These are phyloP conservation scores for Amia ocellicauda DNA, from an alignment of 2,113 vertebrate genomes.

Conservation along the genomic window DNA sequence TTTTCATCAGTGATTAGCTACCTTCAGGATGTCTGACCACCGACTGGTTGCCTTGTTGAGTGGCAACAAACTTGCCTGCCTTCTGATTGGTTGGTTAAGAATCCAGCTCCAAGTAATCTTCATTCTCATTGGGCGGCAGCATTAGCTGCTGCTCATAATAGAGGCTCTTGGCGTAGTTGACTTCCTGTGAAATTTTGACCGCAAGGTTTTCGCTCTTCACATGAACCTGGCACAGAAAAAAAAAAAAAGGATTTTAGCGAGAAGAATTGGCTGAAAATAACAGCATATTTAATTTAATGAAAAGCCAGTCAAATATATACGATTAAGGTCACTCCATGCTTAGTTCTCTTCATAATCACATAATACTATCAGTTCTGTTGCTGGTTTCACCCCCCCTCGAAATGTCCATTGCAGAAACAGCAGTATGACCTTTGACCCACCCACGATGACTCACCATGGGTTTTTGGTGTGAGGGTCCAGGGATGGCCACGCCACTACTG, in stretches of 20 bases:
- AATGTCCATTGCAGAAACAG: background rate
- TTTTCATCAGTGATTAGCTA: background rate
- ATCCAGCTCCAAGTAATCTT: constrained; percentile 79
- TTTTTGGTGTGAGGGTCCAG: constrained; percentile 90
- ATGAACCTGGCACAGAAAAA: constrained; percentile 72
- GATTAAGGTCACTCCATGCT: no score
- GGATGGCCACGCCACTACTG: constrained; percentile 86
- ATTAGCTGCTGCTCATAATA: constrained; percentile 98
- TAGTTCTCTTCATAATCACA: no score
- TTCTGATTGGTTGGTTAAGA: constrained; percentile 57
- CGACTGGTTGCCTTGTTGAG: background rate
- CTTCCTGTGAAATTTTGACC: constrained; percentile 90
- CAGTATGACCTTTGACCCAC: background rate
- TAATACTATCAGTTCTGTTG: no score
- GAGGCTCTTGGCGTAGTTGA: constrained; percentile 98
- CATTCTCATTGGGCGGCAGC: constrained; percentile 79
- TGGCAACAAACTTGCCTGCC: background rate
- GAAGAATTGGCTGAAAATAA: no score
- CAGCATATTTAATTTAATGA: no score
- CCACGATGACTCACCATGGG: constrained; percentile 79
- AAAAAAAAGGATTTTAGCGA: background rate
- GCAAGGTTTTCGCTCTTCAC: constrained; percentile 88
- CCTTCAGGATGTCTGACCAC: background rate
- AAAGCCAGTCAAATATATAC: no score
- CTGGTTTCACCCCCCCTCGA: no score